A percentile compares a stretch with the other conserved stretches of the same genome.
These are phyloP conservation scores for Andrena cerasifolii DNA, from an alignment of 1,140 invertebrate species.

Conservation along the genomic window DNA sequence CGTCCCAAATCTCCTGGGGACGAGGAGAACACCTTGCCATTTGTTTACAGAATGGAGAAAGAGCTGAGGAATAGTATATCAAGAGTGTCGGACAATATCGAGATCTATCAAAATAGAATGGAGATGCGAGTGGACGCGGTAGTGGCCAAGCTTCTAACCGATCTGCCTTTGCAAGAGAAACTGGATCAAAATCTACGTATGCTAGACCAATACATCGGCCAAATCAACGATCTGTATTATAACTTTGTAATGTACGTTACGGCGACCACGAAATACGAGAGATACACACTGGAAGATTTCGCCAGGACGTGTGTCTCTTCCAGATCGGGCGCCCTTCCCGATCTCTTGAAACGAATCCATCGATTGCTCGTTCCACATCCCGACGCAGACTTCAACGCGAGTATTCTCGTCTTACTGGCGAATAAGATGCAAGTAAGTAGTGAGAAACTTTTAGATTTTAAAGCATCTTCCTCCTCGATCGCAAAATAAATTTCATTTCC, in stretches of 20 bases:
- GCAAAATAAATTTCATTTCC: neutral
- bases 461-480: neutral
- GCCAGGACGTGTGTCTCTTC: conserved; percentile 86
- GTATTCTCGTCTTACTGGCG: conserved; percentile 80
- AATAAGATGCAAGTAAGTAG: conserved; percentile 82
- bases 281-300: conserved; percentile 86
- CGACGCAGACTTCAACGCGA: conserved; percentile 72
- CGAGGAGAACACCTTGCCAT: conserved; percentile 83
- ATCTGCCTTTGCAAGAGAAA: conserved; percentile 78
- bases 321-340: conserved; percentile 84
- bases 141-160: conserved; percentile 71
- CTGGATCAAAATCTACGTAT: conserved; percentile 84
- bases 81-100: conserved; percentile 76
- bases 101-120: conserved; percentile 67
- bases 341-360: conserved; percentile 87
- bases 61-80: conserved; percentile 81
- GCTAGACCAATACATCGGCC: conserved; percentile 83
- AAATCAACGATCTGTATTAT: conserved; percentile 83
- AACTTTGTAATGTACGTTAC: conserved; percentile 83
- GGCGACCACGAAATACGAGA: conserved; percentile 82
- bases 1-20: conserved; percentile 70
- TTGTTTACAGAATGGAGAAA: conserved; percentile 83
- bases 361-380: conserved; percentile 82
- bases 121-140: conserved; percentile 59
- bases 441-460: neutral